phyloP scores from a whole-genome alignment of 1,140 invertebrate species.

The Doryteuthis pealeii region DNA sequence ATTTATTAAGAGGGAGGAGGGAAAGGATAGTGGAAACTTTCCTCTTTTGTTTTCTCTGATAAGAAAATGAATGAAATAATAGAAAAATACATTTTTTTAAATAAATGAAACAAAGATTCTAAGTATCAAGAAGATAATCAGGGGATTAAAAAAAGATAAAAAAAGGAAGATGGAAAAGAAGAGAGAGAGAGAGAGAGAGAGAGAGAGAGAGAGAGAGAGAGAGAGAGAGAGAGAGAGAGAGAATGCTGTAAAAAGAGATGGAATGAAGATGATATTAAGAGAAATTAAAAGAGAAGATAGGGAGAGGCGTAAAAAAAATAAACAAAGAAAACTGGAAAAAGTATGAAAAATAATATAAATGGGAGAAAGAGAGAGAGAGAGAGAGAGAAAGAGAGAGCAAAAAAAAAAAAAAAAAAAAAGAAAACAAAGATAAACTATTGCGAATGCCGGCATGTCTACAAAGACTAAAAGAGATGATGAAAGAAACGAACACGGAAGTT shows the following conservation, averaged over 20 bases:
- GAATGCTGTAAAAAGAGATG: neutral
- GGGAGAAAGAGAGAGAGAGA: neutral
- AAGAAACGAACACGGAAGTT: no score
- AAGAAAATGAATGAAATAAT: no score
- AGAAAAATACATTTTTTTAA: no score
- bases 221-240: neutral
- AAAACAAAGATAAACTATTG: neutral
- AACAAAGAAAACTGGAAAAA: neutral
- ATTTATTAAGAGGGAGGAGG: no score
- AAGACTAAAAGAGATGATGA: neutral
- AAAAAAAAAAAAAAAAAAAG: neutral
- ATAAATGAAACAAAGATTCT: no score
- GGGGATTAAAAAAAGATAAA: neutral
- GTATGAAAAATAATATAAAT: neutral
- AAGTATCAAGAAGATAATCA: no score
- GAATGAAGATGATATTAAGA: neutral
- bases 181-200: neutral
- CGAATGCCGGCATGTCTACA: no score
- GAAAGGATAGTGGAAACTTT: no score
- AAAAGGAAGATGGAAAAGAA: neutral
- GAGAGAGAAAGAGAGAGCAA: neutral
- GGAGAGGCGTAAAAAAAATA: neutral
- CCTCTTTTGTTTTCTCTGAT: no score
- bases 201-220: neutral
- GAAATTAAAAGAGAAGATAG: neutral